These are phyloP conservation scores for Folsomia manolachei DNA, from an alignment of 2,888 invertebrate genomes.

Conservation along the genomic window DNA sequence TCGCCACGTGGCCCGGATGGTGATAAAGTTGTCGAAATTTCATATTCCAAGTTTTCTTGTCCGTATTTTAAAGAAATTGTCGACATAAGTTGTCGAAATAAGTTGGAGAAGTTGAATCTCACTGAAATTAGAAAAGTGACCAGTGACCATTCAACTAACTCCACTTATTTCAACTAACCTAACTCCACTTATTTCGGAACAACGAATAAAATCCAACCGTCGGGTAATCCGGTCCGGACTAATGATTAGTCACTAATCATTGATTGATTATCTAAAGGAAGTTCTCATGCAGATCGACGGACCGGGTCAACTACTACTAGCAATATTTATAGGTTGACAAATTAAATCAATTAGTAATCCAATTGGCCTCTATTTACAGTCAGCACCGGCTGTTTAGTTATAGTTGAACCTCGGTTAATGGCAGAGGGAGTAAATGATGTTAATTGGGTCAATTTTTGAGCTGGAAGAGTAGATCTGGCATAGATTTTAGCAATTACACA, in stretches of 20 bases:
- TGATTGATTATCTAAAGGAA: too few relatives aligned
- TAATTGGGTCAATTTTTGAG: slow-evolving; percentile 55
- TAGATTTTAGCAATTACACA: slow-evolving; percentile 50
- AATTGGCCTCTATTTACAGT: background rate
- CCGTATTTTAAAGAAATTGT: too few relatives aligned
- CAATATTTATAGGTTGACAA: too few relatives aligned
- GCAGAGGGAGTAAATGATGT: background rate
- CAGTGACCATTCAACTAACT: slow-evolving; percentile 66
- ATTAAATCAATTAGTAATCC: background rate
- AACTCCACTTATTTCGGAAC: slow-evolving; percentile 62
- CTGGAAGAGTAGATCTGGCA: slow-evolving; percentile 77
- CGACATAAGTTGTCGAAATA: slow-evolving; percentile 60
- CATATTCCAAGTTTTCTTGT: too few relatives aligned
- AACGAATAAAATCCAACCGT: too few relatives aligned
- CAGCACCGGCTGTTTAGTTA: background rate
- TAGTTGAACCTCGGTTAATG: background rate
- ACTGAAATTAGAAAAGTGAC: slow-evolving; percentile 62
- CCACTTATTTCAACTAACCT: slow-evolving; percentile 64
- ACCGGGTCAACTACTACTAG: too few relatives aligned
- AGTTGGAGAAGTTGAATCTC: slow-evolving; percentile 78
- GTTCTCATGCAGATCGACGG: too few relatives aligned
- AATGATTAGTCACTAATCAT: too few relatives aligned
- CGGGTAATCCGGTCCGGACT: too few relatives aligned
- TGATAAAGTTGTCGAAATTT: too few relatives aligned
- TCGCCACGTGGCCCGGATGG: too few relatives aligned